These are phyloP conservation scores for Dynastes maya DNA, from an alignment of 2,888 invertebrate species.

Conservation along the genomic window DNA sequence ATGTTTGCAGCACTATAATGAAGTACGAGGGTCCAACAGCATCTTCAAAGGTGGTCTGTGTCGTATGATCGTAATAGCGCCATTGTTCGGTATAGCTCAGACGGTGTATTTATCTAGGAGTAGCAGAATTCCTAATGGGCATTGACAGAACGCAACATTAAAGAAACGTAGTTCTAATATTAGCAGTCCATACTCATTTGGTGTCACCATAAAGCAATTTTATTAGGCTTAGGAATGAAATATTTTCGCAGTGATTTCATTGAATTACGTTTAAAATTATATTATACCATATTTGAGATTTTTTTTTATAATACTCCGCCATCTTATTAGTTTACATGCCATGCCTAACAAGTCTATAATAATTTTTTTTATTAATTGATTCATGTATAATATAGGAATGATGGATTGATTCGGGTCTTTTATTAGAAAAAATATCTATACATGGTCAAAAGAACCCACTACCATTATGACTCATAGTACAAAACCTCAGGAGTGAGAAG, in stretches of 20 bases:
- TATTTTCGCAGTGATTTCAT: neutral
- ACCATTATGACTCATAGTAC: too few species aligned
- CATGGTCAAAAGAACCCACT: too few species aligned
- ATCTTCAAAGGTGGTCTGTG: constrained; percentile 98
- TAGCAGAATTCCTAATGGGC: constrained; percentile 86
- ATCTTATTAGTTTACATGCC: too few species aligned
- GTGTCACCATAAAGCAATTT: constrained; percentile 40
- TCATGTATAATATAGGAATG: too few species aligned
- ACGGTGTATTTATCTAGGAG: constrained; percentile 97
- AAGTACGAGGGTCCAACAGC: constrained; percentile 92
- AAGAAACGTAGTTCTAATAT: neutral
- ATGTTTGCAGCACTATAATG: constrained; percentile 81
- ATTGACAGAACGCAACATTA: constrained; percentile 60
- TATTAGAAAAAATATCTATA: too few species aligned
- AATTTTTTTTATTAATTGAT: too few species aligned
- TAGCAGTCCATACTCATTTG: constrained; percentile 23
- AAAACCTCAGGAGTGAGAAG: too few species aligned
- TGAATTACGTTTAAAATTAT: neutral
- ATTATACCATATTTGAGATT: too few species aligned
- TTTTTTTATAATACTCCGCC: too few species aligned
- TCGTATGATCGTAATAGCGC: constrained; percentile 98
- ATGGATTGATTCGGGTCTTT: too few species aligned
- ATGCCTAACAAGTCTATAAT: too few species aligned
- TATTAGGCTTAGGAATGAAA: constrained; percentile 10
- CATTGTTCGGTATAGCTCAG: constrained; percentile 98